These are phyloP conservation scores for Nemoura dubitans DNA, from an alignment of 2,888 invertebrate genomes.

Conservation along the genomic window DNA sequence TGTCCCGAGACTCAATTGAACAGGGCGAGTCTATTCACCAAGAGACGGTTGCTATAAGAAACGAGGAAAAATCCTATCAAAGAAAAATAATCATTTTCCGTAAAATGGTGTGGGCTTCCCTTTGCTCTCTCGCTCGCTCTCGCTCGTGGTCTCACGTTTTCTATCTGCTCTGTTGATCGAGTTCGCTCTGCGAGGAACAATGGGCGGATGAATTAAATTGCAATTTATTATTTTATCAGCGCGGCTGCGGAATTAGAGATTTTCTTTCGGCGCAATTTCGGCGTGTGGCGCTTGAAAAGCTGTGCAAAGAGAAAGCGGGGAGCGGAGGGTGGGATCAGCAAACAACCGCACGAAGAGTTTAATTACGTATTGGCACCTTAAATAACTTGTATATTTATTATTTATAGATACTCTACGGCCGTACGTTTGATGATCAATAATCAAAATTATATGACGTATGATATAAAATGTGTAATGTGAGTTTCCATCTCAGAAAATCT, in stretches of 20 bases:
- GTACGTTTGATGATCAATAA: no score
- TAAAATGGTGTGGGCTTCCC: constrained; percentile 1
- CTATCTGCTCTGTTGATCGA: constrained; percentile 25
- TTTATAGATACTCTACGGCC: no score
- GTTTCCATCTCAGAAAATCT: no score
- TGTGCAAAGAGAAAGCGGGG: background rate
- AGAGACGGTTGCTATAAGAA: background rate
- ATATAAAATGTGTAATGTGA: no score
- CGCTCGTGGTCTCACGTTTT: background rate
- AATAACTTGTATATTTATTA: no score
- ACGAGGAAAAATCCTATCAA: constrained; percentile 29
- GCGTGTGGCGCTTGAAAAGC: background rate
- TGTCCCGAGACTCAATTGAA: background rate
- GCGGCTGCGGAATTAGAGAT: constrained; percentile 24
- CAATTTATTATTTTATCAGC: constrained; percentile 37
- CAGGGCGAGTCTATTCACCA: constrained; percentile 30
- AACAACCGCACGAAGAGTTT: background rate
- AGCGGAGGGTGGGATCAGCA: background rate
- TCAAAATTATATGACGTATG: no score
- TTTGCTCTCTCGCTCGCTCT: background rate
- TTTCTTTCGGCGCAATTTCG: background rate
- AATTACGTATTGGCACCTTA: background rate
- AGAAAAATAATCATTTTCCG: constrained; percentile 40
- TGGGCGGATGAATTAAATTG: constrained; percentile 40
- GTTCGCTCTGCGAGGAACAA: constrained; percentile 37